phyloP scores from a whole-genome alignment of 2,797 vertebrate genomes.

The Pelochelys cantorii region DNA sequence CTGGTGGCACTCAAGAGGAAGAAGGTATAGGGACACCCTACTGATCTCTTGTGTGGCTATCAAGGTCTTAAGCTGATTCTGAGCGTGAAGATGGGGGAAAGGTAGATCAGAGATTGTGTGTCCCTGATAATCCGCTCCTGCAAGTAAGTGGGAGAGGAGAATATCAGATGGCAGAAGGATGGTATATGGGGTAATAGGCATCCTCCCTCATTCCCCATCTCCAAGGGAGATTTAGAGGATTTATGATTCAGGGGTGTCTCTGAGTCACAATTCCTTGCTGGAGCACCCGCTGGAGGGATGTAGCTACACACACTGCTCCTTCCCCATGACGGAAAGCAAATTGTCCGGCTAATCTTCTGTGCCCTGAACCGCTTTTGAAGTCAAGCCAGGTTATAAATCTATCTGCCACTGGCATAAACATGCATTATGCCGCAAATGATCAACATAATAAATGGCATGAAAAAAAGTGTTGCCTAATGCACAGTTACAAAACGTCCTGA shows the following conservation, averaged over 20 bases:
- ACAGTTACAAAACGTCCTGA: not conserved
- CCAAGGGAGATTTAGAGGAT: not conserved
- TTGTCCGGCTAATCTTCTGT: not conserved
- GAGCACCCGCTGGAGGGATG: not conserved
- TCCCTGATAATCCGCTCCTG: not conserved
- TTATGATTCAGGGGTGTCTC: not conserved
- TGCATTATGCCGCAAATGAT: not conserved
- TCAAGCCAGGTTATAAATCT: not conserved
- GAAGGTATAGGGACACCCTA: not conserved
- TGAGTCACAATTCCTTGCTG: not conserved
- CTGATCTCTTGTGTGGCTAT: too few species aligned
- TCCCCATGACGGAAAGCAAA: not conserved
- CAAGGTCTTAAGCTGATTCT: not conserved
- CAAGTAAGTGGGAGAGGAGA: not conserved
- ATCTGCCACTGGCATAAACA: not conserved
- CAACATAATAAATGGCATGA: not conserved
- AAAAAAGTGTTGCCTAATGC: not conserved
- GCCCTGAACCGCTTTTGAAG: not conserved
- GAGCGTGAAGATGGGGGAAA: not conserved
- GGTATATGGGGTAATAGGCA: not conserved
- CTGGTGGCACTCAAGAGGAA: not conserved
- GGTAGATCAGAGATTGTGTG: accelerated
- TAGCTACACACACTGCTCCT: not conserved
- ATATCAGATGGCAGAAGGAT: not conserved
- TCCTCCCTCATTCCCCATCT: not conserved